Conservation (phyloP, 2,888 invertebrate species). For the Cybosia mesomella region DNA sequence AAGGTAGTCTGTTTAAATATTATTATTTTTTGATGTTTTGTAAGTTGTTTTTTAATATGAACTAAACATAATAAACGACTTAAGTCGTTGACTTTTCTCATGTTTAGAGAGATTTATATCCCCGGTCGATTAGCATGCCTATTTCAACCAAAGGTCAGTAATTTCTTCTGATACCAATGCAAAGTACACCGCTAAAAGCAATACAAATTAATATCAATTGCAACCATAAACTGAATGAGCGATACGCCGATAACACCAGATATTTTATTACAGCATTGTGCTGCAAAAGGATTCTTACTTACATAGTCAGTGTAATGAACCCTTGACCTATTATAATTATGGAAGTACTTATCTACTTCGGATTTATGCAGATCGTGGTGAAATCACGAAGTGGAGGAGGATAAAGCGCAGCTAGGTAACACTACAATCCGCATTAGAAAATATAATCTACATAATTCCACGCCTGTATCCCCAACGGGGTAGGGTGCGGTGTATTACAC, state of each 20-base stretch:
- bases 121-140: no score
- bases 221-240: slow-evolving; percentile 45
- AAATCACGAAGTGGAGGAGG: slow-evolving; percentile 26
- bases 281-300: slow-evolving; percentile 50
- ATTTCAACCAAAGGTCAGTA: background rate
- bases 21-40: no score
- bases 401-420: background rate
- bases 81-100: background rate
- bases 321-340: slow-evolving; percentile 46
- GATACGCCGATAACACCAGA: slow-evolving; percentile 49
- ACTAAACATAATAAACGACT: background rate
- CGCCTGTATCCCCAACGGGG: no score
- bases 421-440: background rate
- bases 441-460: no score
- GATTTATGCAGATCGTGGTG: slow-evolving; percentile 18
- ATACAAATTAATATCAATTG: slow-evolving; percentile 50
- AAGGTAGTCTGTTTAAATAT: no score
- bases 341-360: slow-evolving; percentile 28
- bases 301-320: slow-evolving; percentile 44
- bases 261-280: slow-evolving; percentile 53
- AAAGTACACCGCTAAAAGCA: slow-evolving; percentile 39
- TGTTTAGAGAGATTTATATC: no score
- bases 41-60: background rate
- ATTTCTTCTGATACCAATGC: background rate
- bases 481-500: no score